Percentiles rank a stretch among this genome's conserved stretches.
phyloP scores from a whole-genome alignment of 2,888 invertebrate species.

The Drosophila kambysellisi region DNA sequence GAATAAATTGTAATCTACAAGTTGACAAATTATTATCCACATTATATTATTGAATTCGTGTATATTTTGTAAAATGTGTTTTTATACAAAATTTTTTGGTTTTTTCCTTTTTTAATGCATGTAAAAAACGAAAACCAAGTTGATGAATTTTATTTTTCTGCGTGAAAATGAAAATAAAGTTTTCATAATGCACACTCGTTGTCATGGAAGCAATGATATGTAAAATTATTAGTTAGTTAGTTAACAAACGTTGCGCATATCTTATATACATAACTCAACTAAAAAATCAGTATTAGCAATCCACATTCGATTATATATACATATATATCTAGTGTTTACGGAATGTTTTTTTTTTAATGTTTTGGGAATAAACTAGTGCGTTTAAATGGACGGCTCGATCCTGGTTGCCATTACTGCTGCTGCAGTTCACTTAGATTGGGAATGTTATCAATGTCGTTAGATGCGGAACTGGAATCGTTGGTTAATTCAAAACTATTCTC shows the following conservation, averaged over 20 bases:
- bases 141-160: constrained; percentile 20
- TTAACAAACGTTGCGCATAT: constrained; percentile 46
- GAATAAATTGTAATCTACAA: neutral
- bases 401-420: neutral
- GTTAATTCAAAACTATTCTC: constrained; percentile 84
- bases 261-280: constrained; percentile 40
- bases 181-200: constrained; percentile 23
- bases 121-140: constrained; percentile 35
- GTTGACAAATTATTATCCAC: neutral
- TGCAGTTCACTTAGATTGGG: constrained; percentile 74
- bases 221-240: constrained; percentile 37
- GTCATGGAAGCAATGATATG: constrained; percentile 57
- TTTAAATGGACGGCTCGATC: constrained; percentile 52
- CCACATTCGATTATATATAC: constrained; percentile 26
- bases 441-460: constrained; percentile 76
- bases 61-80: constrained; percentile 48
- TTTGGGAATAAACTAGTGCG: constrained; percentile 41
- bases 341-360: constrained; percentile 45
- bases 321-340: constrained; percentile 26
- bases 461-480: constrained; percentile 78
- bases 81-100: constrained; percentile 34
- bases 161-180: constrained; percentile 28
- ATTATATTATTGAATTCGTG: constrained; percentile 14
- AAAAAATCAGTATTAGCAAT: constrained; percentile 28
- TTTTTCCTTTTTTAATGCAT: constrained; percentile 32